Conservation (phyloP, 2,113 vertebrate species). For the Pelobates fuscus region DNA sequence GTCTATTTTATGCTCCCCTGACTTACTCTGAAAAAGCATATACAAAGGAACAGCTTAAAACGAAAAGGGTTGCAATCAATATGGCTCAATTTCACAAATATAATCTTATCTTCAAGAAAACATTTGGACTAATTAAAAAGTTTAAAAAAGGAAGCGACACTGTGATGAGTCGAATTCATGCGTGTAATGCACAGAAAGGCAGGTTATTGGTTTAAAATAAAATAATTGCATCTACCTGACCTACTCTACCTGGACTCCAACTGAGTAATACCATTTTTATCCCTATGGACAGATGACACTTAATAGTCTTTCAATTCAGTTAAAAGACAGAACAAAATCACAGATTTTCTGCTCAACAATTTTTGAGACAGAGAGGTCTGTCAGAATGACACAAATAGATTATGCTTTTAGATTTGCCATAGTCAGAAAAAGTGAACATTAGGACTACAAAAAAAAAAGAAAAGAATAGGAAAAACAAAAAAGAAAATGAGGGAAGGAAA, state of each 20-base stretch:
- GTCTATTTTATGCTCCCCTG: conserved; percentile 44
- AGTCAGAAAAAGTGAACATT: background rate
- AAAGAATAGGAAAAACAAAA: background rate
- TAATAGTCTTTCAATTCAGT: conserved; percentile 50
- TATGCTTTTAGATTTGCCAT: background rate
- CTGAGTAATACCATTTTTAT: conserved; percentile 50
- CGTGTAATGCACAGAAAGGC: conserved; percentile 57
- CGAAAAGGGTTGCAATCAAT: conserved; percentile 60
- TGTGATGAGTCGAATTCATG: conserved; percentile 57
- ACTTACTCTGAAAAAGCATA: conserved; percentile 53
- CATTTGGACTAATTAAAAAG: conserved; percentile 63
- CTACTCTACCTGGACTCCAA: conserved; percentile 52
- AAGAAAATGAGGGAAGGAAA: too few relatives aligned
- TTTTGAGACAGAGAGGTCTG: conserved; percentile 1
- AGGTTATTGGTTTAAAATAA: conserved; percentile 54
- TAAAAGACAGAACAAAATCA: conserved; percentile 57
- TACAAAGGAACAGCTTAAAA: conserved; percentile 51
- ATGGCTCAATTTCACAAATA: conserved; percentile 56
- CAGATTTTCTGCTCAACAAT: conserved; percentile 32
- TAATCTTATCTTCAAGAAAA: conserved; percentile 56
- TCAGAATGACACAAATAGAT: conserved; percentile 28
- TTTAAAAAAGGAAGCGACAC: conserved; percentile 42
- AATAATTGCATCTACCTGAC: conserved; percentile 49
- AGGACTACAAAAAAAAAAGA: background rate
- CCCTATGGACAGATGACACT: conserved; percentile 50